Evolutionary conservation across 1,140 invertebrate species (phyloP).

Genomic region (Ceratosolen solmsi): DNA sequence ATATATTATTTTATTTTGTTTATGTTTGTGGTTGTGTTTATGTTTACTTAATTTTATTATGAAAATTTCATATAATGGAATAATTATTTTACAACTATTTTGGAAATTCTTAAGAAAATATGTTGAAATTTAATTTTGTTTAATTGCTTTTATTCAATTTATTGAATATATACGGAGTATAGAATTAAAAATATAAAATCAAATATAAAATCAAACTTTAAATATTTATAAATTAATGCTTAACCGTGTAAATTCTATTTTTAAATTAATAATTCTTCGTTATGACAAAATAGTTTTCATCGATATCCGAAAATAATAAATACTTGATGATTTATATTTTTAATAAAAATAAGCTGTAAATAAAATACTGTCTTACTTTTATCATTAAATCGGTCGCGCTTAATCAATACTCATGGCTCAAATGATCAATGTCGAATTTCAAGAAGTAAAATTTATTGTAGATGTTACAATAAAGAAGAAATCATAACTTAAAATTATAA

Average conservation of each 20-base stretch:
- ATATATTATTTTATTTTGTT: too few species aligned
- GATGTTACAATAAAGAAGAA: constrained; percentile 45
- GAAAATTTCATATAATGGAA: too few species aligned
- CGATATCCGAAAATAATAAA: not conserved
- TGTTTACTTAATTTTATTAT: too few species aligned
- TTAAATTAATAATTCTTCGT: not conserved
- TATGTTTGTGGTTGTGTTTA: too few species aligned
- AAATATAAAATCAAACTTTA: too few species aligned
- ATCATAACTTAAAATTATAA: constrained; percentile 48
- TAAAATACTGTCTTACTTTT: constrained; percentile 44
- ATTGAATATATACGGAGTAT: too few species aligned
- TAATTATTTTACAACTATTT: too few species aligned
- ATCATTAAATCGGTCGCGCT: constrained; percentile 40
- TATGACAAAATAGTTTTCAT: not conserved
- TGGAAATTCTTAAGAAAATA: too few species aligned
- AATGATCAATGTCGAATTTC: constrained; percentile 36
- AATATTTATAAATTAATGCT: too few species aligned
- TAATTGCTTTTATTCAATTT: too few species aligned
- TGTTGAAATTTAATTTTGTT: not conserved
- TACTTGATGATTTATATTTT: constrained; percentile 27
- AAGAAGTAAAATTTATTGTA: constrained; percentile 40
- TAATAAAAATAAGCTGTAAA: constrained; percentile 41
- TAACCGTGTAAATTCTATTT: too few species aligned
- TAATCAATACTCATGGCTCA: constrained; percentile 33
- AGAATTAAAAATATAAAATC: too few species aligned